Percentiles rank a stretch among this genome's conserved stretches.
Conservation (phyloP, 2,888 invertebrate species). For the Azorinus chamasolen region DNA sequence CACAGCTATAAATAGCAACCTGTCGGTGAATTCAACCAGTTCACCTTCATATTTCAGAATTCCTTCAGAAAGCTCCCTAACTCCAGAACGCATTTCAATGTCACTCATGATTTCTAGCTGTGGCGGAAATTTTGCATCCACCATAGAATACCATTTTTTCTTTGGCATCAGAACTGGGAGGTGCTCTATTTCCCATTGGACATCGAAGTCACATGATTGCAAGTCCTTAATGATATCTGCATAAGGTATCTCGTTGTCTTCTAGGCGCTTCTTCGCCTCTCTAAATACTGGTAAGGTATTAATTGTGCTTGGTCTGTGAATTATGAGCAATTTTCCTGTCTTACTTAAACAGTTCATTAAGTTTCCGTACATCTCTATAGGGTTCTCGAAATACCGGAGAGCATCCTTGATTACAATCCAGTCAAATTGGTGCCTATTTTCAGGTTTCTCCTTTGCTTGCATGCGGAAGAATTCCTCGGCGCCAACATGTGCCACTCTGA, state of each 20-base stretch:
- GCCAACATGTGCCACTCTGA: slow-evolving; percentile 79
- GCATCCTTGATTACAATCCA: slow-evolving; percentile 82
- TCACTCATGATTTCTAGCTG: slow-evolving; percentile 82
- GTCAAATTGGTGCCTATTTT: slow-evolving; percentile 74
- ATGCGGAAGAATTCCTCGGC: slow-evolving; percentile 82
- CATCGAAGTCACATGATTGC: slow-evolving; percentile 78
- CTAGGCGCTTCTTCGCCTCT: slow-evolving; percentile 78
- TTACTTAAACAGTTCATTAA: slow-evolving; percentile 76
- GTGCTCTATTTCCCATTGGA: slow-evolving; percentile 84
- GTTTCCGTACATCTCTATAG: slow-evolving; percentile 75
- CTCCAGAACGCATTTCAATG: slow-evolving; percentile 78
- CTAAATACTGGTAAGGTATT: slow-evolving; percentile 82
- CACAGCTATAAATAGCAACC: slow-evolving; percentile 83
- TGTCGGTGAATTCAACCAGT: slow-evolving; percentile 81
- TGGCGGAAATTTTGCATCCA: slow-evolving; percentile 81
- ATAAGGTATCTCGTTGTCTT: slow-evolving; percentile 80
- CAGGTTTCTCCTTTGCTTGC: slow-evolving; percentile 60
- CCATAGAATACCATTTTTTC: slow-evolving; percentile 82
- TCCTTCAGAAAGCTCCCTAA: slow-evolving; percentile 84
- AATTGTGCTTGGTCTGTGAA: slow-evolving; percentile 80
- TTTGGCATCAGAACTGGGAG: slow-evolving; percentile 81
- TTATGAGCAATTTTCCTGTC: slow-evolving; percentile 79
- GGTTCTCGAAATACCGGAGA: slow-evolving; percentile 79
- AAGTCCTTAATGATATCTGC: slow-evolving; percentile 81
- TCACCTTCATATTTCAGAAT: slow-evolving; percentile 83